Evolutionary conservation across 2,797 vertebrate species (phyloP).

Genomic region (Sebastes matsubarae): DNA sequence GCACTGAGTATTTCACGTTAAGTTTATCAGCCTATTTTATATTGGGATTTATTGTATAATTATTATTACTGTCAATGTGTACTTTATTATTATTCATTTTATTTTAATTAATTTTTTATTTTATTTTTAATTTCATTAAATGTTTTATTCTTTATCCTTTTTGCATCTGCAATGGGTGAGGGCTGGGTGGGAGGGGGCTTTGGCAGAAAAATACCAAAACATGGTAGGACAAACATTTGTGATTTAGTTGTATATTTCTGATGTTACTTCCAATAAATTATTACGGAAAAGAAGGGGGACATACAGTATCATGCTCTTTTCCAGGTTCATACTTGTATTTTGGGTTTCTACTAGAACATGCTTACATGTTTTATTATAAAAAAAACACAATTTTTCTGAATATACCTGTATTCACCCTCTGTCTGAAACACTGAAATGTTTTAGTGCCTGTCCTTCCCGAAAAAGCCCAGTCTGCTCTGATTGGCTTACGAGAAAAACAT

Average conservation of each 20-base stretch:
- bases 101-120: neutral
- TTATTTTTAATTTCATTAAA: no score
- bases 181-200: neutral
- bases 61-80: neutral
- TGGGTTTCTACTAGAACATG: neutral
- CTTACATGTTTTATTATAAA: neutral
- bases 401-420: no score
- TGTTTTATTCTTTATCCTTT: neutral
- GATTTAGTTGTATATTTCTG: neutral
- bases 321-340: neutral
- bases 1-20: neutral
- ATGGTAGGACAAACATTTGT: neutral
- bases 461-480: neutral
- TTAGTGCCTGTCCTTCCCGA: neutral
- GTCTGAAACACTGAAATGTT: neutral
- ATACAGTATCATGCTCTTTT: neutral
- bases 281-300: no score
- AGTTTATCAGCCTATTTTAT: neutral
- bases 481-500: neutral
- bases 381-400: neutral
- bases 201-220: neutral
- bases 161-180: neutral
- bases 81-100: neutral
- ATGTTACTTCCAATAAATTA: neutral
- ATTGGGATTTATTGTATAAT: neutral